These are phyloP conservation scores for Diorhabda elongata DNA, from an alignment of 1,140 invertebrate species.

Conservation along the genomic window DNA sequence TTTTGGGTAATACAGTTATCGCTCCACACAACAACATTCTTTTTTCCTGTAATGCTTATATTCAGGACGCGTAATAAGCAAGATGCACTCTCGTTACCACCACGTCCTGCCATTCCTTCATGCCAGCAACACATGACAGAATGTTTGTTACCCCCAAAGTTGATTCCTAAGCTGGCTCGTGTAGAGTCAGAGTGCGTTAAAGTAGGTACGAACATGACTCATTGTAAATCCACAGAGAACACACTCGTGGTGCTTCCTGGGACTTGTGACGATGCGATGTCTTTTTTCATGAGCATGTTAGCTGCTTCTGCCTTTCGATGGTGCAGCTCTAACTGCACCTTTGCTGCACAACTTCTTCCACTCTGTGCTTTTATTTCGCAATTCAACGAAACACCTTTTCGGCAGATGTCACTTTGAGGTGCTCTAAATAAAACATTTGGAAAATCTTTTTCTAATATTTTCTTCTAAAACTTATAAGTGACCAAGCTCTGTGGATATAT, in stretches of 20 bases:
- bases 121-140: conserved; percentile 21
- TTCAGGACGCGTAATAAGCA: conserved; percentile 19
- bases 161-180: conserved; percentile 15
- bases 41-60: conserved; percentile 13
- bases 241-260: conserved; percentile 1
- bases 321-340: conserved; percentile 7
- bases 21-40: conserved; percentile 19
- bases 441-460: conserved; percentile 6
- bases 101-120: conserved; percentile 19
- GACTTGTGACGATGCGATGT: conserved; percentile 6
- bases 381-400: conserved; percentile 14
- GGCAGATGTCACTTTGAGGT: conserved; percentile 19
- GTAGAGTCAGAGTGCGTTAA: conserved; percentile 21
- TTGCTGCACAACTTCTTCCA: conserved; percentile 4
- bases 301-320: conserved; percentile 18
- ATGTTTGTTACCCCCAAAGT: conserved; percentile 17
- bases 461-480: conserved; percentile 19
- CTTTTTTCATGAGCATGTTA: conserved; percentile 4
- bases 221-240: conserved; percentile 18
- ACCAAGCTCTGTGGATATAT: conserved; percentile 7
- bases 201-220: conserved; percentile 22
- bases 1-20: conserved; percentile 15
- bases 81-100: conserved; percentile 21
- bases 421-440: neutral
- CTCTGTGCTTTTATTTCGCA: conserved; percentile 16